phyloP scores from a whole-genome alignment of 2,797 vertebrate genomes.

The Holocentrus rufus region DNA sequence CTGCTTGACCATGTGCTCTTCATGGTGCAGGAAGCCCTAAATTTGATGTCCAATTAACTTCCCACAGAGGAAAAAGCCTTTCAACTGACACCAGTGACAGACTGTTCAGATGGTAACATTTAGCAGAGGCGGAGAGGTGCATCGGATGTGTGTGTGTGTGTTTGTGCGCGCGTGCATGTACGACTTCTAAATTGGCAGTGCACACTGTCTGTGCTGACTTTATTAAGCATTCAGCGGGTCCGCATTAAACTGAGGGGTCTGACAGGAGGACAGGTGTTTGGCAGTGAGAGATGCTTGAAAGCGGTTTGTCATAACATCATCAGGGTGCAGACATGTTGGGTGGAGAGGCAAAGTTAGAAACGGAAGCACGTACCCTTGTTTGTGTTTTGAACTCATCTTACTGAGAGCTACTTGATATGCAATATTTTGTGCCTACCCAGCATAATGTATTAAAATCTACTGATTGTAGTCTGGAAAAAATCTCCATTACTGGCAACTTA shows the following conservation, averaged over 20 bases:
- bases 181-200: slow-evolving; percentile 46
- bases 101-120: slow-evolving; percentile 61
- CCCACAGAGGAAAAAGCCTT: slow-evolving; percentile 41
- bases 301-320: slow-evolving; percentile 27
- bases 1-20: slow-evolving; percentile 31
- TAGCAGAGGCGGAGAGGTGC: slow-evolving; percentile 54
- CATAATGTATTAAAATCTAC: slow-evolving; percentile 8
- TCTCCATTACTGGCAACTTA: not conserved
- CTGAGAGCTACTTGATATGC: slow-evolving; percentile 1
- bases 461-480: slow-evolving; percentile 24
- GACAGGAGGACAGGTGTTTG: slow-evolving; percentile 42
- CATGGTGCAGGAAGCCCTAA: slow-evolving; percentile 33
- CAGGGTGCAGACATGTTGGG: slow-evolving; percentile 1
- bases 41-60: slow-evolving; percentile 68
- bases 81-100: slow-evolving; percentile 57
- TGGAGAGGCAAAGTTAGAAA: slow-evolving; percentile 15
- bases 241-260: slow-evolving; percentile 39
- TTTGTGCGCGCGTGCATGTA: slow-evolving; percentile 4
- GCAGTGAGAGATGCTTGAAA: slow-evolving; percentile 15
- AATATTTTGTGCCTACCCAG: slow-evolving; percentile 15
- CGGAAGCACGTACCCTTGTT: slow-evolving; percentile 18
- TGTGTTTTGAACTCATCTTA: slow-evolving; percentile 8
- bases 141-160: not conserved
- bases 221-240: slow-evolving; percentile 34
- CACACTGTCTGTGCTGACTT: slow-evolving; percentile 44